Percentiles rank a stretch among this genome's conserved stretches.
Evolutionary conservation across 2,113 vertebrate genomes (phyloP).

Genomic region (Bos taurus): DNA sequence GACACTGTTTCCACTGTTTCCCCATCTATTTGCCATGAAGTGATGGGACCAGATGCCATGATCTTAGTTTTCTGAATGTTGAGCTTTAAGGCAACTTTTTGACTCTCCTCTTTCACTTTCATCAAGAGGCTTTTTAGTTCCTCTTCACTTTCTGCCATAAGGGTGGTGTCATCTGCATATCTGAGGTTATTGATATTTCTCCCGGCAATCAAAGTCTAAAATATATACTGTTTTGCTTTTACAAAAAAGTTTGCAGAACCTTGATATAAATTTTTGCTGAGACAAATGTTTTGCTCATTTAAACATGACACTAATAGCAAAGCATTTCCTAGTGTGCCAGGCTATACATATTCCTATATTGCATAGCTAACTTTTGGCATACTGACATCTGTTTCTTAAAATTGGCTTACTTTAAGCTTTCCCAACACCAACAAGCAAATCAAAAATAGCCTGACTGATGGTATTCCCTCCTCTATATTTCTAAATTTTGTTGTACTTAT

Average conservation of each 20-base stretch:
- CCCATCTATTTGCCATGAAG: too few relatives aligned
- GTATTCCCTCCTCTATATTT: neutral
- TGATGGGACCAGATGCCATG: too few relatives aligned
- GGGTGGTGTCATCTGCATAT: too few relatives aligned
- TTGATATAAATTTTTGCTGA: neutral
- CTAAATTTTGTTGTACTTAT: neutral
- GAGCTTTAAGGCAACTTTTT: too few relatives aligned
- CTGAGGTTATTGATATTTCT: too few relatives aligned
- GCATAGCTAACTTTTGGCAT: neutral
- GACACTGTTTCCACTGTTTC: too few relatives aligned
- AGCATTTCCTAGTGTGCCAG: neutral
- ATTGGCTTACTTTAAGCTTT: neutral
- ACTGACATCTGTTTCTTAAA: neutral
- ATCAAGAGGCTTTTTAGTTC: too few relatives aligned
- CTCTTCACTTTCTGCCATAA: too few relatives aligned
- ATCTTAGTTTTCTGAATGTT: too few relatives aligned
- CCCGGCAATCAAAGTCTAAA: neutral
- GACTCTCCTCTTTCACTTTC: too few relatives aligned
- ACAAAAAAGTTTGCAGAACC: neutral
- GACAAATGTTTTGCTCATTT: neutral
- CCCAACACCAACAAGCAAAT: neutral
- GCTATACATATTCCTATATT: neutral
- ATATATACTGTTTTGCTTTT: neutral
- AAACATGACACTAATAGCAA: neutral
- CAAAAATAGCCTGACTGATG: neutral